phyloP scores from a whole-genome alignment of 1,140 invertebrate genomes.

The Drosophila truncata region DNA sequence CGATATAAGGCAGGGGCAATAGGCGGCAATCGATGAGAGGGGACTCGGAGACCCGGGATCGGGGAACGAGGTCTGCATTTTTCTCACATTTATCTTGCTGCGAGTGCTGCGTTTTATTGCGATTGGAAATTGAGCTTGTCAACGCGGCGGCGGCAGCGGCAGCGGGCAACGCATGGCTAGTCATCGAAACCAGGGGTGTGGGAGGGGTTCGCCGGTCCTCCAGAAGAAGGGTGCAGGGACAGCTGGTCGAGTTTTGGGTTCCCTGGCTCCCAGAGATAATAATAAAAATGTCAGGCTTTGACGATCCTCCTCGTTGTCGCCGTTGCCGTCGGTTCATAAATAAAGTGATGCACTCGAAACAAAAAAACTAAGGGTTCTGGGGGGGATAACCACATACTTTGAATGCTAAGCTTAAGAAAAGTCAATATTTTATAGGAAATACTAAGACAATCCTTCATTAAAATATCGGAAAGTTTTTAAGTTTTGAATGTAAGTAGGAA shows the following conservation, averaged over 20 bases:
- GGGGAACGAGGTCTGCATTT: constrained; percentile 66
- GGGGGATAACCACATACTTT: not conserved
- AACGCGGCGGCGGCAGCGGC: constrained; percentile 69
- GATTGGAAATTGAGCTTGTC: constrained; percentile 84
- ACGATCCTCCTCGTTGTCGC: constrained; percentile 52
- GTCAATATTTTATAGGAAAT: not conserved
- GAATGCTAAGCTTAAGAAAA: too few species aligned
- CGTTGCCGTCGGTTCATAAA: constrained; percentile 71
- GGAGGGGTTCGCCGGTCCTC: constrained; percentile 7
- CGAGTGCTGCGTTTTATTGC: constrained; percentile 83
- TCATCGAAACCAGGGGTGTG: constrained; percentile 33
- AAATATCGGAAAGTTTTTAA: not conserved
- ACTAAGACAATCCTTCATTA: not conserved
- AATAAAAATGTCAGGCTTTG: constrained; percentile 80
- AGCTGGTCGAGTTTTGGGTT: constrained; percentile 72
- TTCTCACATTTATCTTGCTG: constrained; percentile 83
- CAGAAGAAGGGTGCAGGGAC: constrained; percentile 26
- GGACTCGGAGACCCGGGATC: not conserved
- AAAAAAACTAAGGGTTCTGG: not conserved
- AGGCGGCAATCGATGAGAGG: constrained; percentile 4
- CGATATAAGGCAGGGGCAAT: constrained; percentile 24
- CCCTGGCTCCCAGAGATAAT: constrained; percentile 50
- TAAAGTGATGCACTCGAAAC: constrained; percentile 48
- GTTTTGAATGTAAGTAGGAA: not conserved
- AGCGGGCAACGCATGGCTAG: constrained; percentile 75